Percentiles rank a stretch among this genome's conserved stretches.
Evolutionary conservation across 2,888 invertebrate species (phyloP).

Genomic region (Pollenia angustigena): DNA sequence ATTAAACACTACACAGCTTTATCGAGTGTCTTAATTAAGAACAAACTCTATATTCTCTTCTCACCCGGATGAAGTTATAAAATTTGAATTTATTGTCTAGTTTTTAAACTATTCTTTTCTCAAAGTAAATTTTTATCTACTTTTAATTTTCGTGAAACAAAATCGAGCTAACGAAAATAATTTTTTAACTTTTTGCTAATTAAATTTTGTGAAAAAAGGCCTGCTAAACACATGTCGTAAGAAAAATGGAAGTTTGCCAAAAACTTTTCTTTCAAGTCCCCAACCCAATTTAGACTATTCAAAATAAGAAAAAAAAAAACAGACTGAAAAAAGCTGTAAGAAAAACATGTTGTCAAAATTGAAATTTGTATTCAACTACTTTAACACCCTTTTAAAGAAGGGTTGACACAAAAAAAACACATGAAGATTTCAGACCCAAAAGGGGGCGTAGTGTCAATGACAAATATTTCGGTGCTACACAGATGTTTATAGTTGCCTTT

Average conservation of each 20-base stretch:
- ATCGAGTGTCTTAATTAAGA: constrained; percentile 12
- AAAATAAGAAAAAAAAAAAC: background rate
- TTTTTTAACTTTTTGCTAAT: constrained; percentile 51
- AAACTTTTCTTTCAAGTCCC: constrained; percentile 10
- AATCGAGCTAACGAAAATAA: background rate
- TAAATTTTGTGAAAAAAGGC: constrained; percentile 52
- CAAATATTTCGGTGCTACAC: constrained; percentile 3
- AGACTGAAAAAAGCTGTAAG: background rate
- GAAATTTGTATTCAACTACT: constrained; percentile 10
- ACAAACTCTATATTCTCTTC: background rate
- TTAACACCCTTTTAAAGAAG: constrained; percentile 7
- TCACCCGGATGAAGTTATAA: background rate
- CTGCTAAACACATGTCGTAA: constrained; percentile 59
- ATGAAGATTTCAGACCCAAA: too few relatives aligned
- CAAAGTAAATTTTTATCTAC: constrained; percentile 5
- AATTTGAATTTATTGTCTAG: background rate
- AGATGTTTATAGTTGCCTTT: constrained; percentile 14
- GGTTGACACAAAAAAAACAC: background rate
- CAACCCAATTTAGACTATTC: background rate
- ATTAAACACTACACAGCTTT: background rate
- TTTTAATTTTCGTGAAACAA: background rate
- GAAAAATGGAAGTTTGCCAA: constrained; percentile 65
- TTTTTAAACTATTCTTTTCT: constrained; percentile 29
- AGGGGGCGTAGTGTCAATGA: background rate
- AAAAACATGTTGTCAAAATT: constrained; percentile 9